Evolutionary conservation across 1,140 invertebrate species (phyloP), one percentile per base, ranked within the genome.

Genomic region (Zophobas atratus): DNA sequence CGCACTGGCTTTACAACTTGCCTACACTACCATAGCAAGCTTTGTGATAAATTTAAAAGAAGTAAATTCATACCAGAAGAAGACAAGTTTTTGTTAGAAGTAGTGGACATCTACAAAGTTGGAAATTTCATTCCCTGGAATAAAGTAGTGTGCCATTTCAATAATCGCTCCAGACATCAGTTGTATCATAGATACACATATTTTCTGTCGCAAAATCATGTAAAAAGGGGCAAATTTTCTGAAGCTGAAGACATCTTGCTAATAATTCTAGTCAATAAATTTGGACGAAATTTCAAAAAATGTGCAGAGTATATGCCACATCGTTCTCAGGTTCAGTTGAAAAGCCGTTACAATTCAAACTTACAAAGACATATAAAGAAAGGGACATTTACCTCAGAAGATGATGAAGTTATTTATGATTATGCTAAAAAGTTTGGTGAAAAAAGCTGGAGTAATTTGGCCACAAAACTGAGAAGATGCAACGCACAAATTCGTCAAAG

Each of bases 1-100:
- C 87, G 93, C 41, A 90, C 90, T 20, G 90, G 88, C 4, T 93
- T 92, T 82, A 92, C 93, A 79, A 91, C 90, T 81, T 93, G 92
- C 84, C 87, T 92, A 1, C 90, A 92, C 79, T 92, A 89, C 81
- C 88, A 90, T 33, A 90, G 89, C 0, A 88, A 88, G 67, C 85
- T 89, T 80, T 82, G 74, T 33, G 86, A 85, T 76, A 85, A 80
- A 77, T 82, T 84, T 76, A 84, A 79, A 76, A 81, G 84, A 5
- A 77, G 82, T 43, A 86, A 85, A 71, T 94, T 93, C 91, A 87
- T 87, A n/a, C 81, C 85, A 39, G 85, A 89, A 77, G 93, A 94
- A 82, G 90, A 93, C 79, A 84, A 88, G 49, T 88, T 87, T 67
- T 83, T 94, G 0, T 79, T 86, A 8, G 84, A 87, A 63, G 71